These are phyloP conservation scores for Aphelinus atriplicis DNA, from an alignment of 1,140 invertebrate species.

Conservation along the genomic window DNA sequence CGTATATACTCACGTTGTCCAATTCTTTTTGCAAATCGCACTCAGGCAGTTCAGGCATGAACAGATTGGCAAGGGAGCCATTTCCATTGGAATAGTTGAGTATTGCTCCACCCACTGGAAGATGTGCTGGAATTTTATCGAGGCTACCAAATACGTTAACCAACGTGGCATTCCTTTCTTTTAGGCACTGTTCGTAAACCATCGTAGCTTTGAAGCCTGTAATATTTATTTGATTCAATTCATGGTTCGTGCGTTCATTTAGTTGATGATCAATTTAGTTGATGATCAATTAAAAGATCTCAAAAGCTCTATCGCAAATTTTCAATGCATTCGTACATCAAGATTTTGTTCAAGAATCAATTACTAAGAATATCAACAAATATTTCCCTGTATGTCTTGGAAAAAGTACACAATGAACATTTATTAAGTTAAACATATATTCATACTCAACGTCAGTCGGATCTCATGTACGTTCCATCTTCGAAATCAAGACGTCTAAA, in stretches of 20 bases:
- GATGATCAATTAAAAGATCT: conserved; percentile 3
- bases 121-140: conserved; percentile 61
- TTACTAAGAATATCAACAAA: too few relatives aligned
- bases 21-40: conserved; percentile 88
- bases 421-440: too few relatives aligned
- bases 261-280: not conserved
- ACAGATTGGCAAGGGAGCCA: conserved; percentile 68
- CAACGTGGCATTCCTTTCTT: conserved; percentile 71
- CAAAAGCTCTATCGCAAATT: not conserved
- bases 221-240: not conserved
- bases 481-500: too few relatives aligned
- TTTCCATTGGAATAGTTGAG: conserved; percentile 69
- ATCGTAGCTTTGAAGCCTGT: conserved; percentile 87
- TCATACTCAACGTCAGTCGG: too few relatives aligned
- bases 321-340: too few relatives aligned
- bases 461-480: too few relatives aligned
- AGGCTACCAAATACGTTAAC: conserved; percentile 67
- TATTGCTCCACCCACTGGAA: conserved; percentile 67
- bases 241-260: not conserved
- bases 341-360: too few relatives aligned
- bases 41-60: conserved; percentile 74
- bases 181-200: conserved; percentile 81
- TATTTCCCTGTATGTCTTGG: too few relatives aligned
- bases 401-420: too few relatives aligned
- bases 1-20: conserved; percentile 79